phyloP scores from a whole-genome alignment of 2,797 vertebrate species.

The Notamacropus eugenii region DNA sequence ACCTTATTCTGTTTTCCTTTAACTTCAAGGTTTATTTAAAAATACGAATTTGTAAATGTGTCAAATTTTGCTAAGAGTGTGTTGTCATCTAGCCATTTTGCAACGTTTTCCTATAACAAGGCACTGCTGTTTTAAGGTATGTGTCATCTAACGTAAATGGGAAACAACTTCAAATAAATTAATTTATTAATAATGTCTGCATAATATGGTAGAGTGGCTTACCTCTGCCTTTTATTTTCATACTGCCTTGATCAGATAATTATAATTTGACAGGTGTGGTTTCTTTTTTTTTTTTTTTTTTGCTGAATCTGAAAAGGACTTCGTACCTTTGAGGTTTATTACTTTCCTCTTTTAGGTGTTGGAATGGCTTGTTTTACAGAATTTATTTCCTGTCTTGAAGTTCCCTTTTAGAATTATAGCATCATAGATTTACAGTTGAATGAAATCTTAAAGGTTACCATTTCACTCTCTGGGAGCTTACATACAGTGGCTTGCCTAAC shows the following conservation, averaged over 20 bases:
- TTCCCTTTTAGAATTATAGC: not conserved
- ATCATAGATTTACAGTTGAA: not conserved
- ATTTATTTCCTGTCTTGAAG: not conserved
- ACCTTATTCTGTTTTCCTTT: not conserved
- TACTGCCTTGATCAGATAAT: not conserved
- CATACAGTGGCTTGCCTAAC: not conserved
- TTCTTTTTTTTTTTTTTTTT: not conserved
- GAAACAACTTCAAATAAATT: not conserved
- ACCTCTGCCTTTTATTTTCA: not conserved
- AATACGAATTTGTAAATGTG: not conserved
- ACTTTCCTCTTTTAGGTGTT: not conserved
- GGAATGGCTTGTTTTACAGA: not conserved
- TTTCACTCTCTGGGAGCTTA: not conserved
- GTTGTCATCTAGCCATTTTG: not conserved
- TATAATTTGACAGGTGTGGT: not conserved
- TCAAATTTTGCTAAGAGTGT: not conserved
- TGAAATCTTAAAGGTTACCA: not conserved
- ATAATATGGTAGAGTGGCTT: not conserved
- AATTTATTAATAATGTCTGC: conserved; percentile 2
- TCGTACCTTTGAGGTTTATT: not conserved
- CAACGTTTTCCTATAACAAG: not conserved
- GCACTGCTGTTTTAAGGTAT: not conserved
- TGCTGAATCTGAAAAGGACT: not conserved
- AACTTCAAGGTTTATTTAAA: not conserved
- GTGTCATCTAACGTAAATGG: not conserved